Base-by-base conservation (phyloP, 2,113 vertebrate species). In the Ameiurus melas region DNA sequence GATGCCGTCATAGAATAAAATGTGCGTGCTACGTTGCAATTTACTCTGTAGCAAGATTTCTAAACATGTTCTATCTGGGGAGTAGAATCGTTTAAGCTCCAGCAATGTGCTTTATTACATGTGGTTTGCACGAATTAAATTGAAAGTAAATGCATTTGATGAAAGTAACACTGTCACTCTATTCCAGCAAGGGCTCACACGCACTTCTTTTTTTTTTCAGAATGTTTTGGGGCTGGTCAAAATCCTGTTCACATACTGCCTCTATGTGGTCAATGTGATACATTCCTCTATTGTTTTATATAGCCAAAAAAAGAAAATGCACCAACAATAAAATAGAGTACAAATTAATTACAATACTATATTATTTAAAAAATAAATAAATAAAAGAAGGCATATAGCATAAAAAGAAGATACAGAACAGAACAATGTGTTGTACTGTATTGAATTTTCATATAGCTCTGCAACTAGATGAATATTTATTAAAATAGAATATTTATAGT, bases 181-280 rank as follows among this genome's bases (percentile, higher is more conserved):
- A 87, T 89, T 90, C 90, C 91, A 90, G 90, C 91, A 87, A 55
- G 88, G 86, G 86, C 82, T 86, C 84, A 89, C 84, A 86, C 89
- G 86, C 86, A 1, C 25, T 39, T 90, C 91, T 55, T 85, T 86
- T 85, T 88, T 83, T 36, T 36, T n/a, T n/a, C n/a, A n/a, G 79
- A 86, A 88, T 64, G 43, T 89, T 91, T 90, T 80, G 17, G 82
- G 66, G 83, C 81, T 30, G 75, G 78, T 73, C 60, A 80, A 51
- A 92, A 95, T 93, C 91, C 93, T 96, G 94, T 95, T 95, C 95
- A 94, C 93, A 95, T 95, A 95, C 95, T 96, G 96, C 96, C 96
- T 96, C 96, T 95, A 92, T 94, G 96, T 96, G 95, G 96, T 95
- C 94, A 93, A 92, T 90, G 88, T 89, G 89, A 87, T 91, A 92